Evolutionary conservation across 2,113 vertebrate species (phyloP), one percentile per base, ranked within the genome.

Genomic region (Craseonycteris thonglongyai): DNA sequence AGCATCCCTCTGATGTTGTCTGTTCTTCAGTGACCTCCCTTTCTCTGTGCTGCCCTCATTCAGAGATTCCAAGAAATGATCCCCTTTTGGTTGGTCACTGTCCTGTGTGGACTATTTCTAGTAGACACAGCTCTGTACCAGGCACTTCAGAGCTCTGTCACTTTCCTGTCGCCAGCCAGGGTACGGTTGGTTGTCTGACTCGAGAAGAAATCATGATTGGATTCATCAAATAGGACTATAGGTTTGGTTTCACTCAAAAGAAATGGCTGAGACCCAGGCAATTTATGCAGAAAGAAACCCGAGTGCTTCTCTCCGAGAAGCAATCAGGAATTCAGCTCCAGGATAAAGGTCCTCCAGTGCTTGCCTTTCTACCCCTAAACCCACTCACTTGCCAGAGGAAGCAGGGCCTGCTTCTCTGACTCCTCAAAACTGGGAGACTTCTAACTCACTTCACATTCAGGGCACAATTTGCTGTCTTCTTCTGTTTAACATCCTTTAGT

Each of bases 381-480:
- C 22, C 7, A 19, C 7, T 38, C 49, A 66, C 11, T 13, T 0
- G 6, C 47, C 6, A 15, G 51, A 45, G 6, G 21, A 56, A 75
- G 38, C 16, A 61, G 69, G 13, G 6, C 5, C 47, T 19, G 6
- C 42, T 22, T 16, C 68, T 76, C 76, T 88, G 72, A 42, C 26
- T 69, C 5, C 68, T 45, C 22, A 12, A 13, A 13, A 24, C 56
- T 38, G 18, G n/a, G n/a, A 59, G 28, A 12, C 24, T 61, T 33
- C 13, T 35, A 12, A n/a, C 26, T 16, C 58, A 13, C 16, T 3
- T 0, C 8, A 3, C 30, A 71, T 2, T 21, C 5, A 38, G 19
- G 51, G 9, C 30, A 40, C 3, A 18, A 19, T 15, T 9, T n/a
- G 14, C n/a, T 22, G 28, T 26, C 19, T 56, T 40, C 33, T 56